These are phyloP conservation scores for Burhinus bistriatus DNA, from an alignment of 2,113 vertebrate species.

Conservation along the genomic window DNA sequence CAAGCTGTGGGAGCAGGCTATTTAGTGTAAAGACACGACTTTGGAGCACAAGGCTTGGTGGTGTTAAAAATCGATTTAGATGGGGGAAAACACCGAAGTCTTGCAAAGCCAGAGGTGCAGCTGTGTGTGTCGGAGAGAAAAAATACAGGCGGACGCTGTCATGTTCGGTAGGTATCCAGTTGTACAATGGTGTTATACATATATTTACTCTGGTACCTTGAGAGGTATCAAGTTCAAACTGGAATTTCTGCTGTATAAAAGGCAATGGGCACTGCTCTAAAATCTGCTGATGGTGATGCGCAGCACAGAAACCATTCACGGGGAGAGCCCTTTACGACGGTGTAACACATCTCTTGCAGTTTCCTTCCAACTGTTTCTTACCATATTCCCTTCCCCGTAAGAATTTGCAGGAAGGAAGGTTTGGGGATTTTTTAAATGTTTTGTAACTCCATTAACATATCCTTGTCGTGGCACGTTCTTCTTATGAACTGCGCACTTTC, in stretches of 20 bases:
- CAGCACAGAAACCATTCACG: not conserved
- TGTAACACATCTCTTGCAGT: rapidly evolving
- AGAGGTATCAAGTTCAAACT: not conserved
- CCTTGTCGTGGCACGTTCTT: not conserved
- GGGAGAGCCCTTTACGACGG: not conserved
- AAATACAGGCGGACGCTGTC: not conserved
- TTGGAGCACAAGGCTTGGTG: not conserved
- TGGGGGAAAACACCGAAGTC: not conserved
- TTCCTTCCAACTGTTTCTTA: too few relatives aligned
- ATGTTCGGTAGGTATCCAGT: rapidly evolving
- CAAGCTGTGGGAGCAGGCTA: not conserved
- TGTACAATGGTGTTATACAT: not conserved
- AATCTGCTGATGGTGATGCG: not conserved
- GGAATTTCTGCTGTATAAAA: not conserved
- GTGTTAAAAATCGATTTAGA: not conserved
- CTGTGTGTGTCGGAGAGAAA: not conserved
- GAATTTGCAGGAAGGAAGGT: not conserved
- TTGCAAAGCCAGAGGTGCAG: not conserved
- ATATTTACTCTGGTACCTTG: not conserved
- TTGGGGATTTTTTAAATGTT: not conserved
- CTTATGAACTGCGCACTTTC: not conserved
- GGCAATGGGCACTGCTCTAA: not conserved
- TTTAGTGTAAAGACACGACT: not conserved
- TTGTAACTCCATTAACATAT: not conserved
- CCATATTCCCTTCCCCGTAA: not conserved